Evolutionary conservation across 2,113 vertebrate species (phyloP).

Genomic region (Aythya baeri): DNA sequence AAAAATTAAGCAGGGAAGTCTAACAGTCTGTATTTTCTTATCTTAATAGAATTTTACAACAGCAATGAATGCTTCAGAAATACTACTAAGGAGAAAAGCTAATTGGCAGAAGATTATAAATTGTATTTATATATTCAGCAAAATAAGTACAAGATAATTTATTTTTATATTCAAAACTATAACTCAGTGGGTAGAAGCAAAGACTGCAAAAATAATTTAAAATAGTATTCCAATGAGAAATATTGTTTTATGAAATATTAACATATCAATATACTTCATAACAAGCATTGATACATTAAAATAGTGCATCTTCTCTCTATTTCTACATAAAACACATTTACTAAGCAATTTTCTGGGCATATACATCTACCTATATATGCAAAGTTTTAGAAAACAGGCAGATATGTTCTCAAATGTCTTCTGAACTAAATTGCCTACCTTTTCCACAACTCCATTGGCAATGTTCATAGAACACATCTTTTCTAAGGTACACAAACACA

Average conservation of each 20-base stretch:
- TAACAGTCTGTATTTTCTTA: conserved; percentile 37
- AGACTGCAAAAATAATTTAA: not conserved
- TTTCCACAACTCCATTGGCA: not conserved
- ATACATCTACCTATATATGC: accelerated
- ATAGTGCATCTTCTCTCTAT: not conserved
- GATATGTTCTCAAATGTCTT: not conserved
- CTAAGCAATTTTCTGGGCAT: not conserved
- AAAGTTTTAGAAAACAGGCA: not conserved
- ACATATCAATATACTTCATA: not conserved
- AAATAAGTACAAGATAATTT: conserved; percentile 29
- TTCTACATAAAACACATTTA: not conserved
- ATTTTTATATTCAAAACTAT: conserved; percentile 15
- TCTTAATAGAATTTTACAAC: conserved; percentile 64
- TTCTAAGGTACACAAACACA: not conserved
- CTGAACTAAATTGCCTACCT: not conserved
- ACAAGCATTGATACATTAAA: not conserved
- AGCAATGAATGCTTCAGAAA: conserved; percentile 21
- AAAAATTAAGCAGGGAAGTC: conserved; percentile 21
- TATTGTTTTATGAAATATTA: not conserved
- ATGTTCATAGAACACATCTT: not conserved
- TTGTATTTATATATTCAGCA: conserved; percentile 41
- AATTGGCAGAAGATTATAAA: conserved; percentile 41
- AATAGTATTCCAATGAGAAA: not conserved
- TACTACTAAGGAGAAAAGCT: conserved; percentile 33
- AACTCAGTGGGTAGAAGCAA: not conserved